Conservation (phyloP, 2,888 invertebrate genomes). For the Metellina segmentata region DNA sequence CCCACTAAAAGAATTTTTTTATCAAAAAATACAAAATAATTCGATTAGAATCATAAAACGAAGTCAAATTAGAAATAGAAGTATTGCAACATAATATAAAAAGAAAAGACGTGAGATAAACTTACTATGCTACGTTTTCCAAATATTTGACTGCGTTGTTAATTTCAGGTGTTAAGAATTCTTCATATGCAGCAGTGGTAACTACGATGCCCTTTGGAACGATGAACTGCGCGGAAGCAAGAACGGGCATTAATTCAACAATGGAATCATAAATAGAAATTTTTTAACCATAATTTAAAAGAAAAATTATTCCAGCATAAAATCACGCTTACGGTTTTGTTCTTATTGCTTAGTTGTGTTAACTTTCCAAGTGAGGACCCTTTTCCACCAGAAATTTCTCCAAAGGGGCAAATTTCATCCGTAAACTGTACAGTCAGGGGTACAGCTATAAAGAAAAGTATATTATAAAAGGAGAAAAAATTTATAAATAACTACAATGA, state of each 20-base stretch:
- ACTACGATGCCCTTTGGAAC: conserved; percentile 71
- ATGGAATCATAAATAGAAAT: too few relatives aligned
- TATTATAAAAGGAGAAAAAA: too few relatives aligned
- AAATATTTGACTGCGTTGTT: conserved; percentile 22
- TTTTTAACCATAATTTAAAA: neutral
- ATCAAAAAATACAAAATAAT: neutral
- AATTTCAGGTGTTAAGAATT: conserved; percentile 50
- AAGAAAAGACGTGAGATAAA: neutral
- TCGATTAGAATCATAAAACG: neutral
- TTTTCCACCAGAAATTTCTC: conserved; percentile 87
- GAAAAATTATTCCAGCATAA: neutral
- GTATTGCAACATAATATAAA: neutral
- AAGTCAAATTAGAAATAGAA: neutral
- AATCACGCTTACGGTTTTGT: conserved; percentile 19
- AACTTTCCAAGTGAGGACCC: conserved; percentile 88
- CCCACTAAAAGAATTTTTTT: conserved; percentile 30
- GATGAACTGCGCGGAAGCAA: conserved; percentile 37
- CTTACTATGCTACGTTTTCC: conserved; percentile 66
- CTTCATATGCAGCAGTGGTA: conserved; percentile 58
- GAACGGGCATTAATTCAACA: neutral
- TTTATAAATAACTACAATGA: too few relatives aligned
- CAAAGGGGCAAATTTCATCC: conserved; percentile 28
- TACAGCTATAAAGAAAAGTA: conserved; percentile 3
- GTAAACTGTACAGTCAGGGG: conserved; percentile 44
- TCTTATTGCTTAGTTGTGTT: conserved; percentile 79